Percentiles rank a stretch among this genome's conserved stretches.
These are phyloP conservation scores for Drosophila lini DNA, from an alignment of 1,140 invertebrate genomes.

Conservation along the genomic window DNA sequence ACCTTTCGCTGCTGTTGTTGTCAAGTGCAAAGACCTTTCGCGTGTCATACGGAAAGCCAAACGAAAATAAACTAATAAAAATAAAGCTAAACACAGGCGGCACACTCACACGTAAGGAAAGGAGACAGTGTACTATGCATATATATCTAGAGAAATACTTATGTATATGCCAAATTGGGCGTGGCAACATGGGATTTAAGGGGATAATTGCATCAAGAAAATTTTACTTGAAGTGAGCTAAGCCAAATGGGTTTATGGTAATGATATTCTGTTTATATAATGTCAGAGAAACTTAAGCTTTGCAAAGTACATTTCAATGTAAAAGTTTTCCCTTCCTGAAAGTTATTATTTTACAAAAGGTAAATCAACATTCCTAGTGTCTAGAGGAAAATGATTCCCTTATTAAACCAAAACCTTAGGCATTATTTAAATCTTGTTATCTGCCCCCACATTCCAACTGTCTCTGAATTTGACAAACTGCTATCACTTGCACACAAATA, in stretches of 20 bases:
- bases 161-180: constrained; percentile 23
- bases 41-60: constrained; percentile 59
- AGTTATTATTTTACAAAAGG: not conserved
- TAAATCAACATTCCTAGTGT: too few species aligned
- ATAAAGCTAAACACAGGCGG: constrained; percentile 53
- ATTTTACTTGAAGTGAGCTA: not conserved
- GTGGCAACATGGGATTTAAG: constrained; percentile 19
- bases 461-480: not conserved
- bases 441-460: too few species aligned
- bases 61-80: constrained; percentile 47
- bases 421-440: not conserved
- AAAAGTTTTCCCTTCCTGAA: not conserved
- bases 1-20: constrained; percentile 41
- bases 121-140: constrained; percentile 7
- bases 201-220: constrained; percentile 9
- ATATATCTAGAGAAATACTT: constrained; percentile 13
- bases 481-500: not conserved
- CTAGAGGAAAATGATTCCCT: too few species aligned
- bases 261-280: not conserved
- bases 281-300: not conserved
- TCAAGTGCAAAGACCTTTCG: constrained; percentile 79
- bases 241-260: not conserved
- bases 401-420: too few species aligned
- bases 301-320: not conserved
- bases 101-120: constrained; percentile 13